Conservation (phyloP, 2,113 vertebrate species). For the Nothobranchius kuhntae region DNA sequence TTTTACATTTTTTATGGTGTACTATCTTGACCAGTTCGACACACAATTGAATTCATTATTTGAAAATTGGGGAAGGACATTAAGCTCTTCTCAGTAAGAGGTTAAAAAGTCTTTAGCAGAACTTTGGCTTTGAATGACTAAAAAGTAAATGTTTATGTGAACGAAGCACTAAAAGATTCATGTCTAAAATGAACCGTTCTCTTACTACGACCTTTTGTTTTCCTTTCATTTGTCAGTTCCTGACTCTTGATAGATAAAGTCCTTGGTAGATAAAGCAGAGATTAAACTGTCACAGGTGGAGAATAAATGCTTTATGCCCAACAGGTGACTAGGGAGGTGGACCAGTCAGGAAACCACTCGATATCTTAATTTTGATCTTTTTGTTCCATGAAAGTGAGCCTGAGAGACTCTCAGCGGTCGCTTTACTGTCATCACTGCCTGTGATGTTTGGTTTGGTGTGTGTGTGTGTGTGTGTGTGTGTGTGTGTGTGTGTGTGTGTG, state of each 20-base stretch:
- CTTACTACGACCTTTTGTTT: background rate
- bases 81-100: too few species aligned
- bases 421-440: constrained; percentile 26
- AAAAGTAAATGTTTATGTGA: background rate
- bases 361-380: constrained; percentile 14
- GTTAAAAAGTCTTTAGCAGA: too few species aligned
- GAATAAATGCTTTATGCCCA: background rate
- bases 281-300: background rate
- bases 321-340: constrained; percentile 2
- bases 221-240: constrained; percentile 15
- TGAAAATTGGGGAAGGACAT: too few species aligned
- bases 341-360: background rate
- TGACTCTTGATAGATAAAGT: background rate
- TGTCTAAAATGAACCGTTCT: too few species aligned
- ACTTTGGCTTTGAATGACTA: background rate
- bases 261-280: constrained; percentile 17
- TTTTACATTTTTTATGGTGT: too few species aligned
- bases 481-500: too few species aligned
- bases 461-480: too few species aligned
- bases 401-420: constrained; percentile 11
- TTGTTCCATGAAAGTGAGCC: background rate
- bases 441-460: background rate
- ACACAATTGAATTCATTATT: too few species aligned
- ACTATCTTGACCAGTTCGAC: too few species aligned
- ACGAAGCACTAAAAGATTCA: too few species aligned